Conservation (phyloP, 2,797 vertebrate species). For the Cryptoprocta ferox region DNA sequence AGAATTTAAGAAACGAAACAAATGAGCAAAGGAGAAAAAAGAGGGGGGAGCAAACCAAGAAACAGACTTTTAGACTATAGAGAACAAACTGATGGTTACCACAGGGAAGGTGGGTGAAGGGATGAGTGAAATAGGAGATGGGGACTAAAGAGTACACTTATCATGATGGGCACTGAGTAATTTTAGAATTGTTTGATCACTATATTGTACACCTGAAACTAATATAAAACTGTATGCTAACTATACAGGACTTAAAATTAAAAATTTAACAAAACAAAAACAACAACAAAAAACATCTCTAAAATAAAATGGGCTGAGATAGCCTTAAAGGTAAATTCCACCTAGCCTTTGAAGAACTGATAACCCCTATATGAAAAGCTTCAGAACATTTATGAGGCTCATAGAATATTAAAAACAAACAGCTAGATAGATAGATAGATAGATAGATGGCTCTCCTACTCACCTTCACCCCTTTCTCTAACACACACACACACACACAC, state of each 20-base stretch:
- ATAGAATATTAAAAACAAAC: not conserved
- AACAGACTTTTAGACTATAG: not conserved
- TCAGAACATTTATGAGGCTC: not conserved
- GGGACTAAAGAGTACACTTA: not conserved
- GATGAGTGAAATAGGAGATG: not conserved
- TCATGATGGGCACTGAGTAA: not conserved
- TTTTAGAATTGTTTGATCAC: not conserved
- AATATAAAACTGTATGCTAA: not conserved
- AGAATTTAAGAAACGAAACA: not conserved
- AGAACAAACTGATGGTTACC: not conserved
- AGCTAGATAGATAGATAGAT: not conserved
- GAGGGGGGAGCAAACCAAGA: not conserved
- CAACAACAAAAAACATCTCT: not conserved
- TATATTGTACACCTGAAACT: not conserved
- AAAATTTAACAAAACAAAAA: not conserved
- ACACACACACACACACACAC: not conserved
- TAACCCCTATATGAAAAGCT: not conserved
- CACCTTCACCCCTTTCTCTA: not conserved
- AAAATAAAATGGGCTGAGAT: not conserved
- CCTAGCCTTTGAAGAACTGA: not conserved
- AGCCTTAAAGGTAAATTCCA: not conserved
- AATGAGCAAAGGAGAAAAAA: not conserved
- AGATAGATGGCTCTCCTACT: not conserved
- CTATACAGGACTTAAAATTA: not conserved
- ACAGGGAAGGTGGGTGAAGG: not conserved